Evolutionary conservation across 2,888 invertebrate genomes (phyloP).

Genomic region (Iphiclides podalirius): DNA sequence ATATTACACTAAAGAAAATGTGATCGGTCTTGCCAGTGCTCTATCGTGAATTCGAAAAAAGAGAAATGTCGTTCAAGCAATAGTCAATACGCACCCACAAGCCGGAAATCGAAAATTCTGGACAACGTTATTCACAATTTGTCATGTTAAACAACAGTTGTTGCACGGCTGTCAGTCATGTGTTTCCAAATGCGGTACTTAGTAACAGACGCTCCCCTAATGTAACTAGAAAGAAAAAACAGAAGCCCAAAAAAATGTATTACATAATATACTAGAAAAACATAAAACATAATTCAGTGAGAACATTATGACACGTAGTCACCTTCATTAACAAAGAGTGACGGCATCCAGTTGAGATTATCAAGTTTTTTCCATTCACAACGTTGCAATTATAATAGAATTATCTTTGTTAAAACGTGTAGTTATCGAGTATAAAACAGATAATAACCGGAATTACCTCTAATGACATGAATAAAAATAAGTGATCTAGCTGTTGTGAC

Average conservation of each 20-base stretch:
- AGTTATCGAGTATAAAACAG: conserved; percentile 17
- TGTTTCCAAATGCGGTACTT: too few relatives aligned
- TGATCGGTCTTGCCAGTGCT: neutral
- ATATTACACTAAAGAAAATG: neutral
- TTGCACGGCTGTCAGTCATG: too few relatives aligned
- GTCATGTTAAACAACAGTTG: too few relatives aligned
- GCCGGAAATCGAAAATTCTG: too few relatives aligned
- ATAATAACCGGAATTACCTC: conserved; percentile 18
- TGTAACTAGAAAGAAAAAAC: too few relatives aligned
- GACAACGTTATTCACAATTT: too few relatives aligned
- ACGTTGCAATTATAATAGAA: conserved; percentile 24
- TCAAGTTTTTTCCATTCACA: conserved; percentile 19
- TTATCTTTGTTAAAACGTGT: conserved; percentile 17
- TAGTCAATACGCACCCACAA: neutral
- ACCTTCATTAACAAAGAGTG: conserved; percentile 9
- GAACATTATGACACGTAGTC: neutral
- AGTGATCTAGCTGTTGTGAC: conserved; percentile 6
- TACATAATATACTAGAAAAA: too few relatives aligned
- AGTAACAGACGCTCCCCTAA: too few relatives aligned
- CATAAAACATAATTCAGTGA: too few relatives aligned
- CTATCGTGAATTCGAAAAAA: neutral
- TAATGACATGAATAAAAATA: conserved; percentile 20
- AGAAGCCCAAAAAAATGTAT: too few relatives aligned
- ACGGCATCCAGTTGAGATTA: conserved; percentile 14
- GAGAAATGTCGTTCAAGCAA: neutral